Conservation (phyloP, 2,797 vertebrate genomes). For the Siniperca scherzeri region DNA sequence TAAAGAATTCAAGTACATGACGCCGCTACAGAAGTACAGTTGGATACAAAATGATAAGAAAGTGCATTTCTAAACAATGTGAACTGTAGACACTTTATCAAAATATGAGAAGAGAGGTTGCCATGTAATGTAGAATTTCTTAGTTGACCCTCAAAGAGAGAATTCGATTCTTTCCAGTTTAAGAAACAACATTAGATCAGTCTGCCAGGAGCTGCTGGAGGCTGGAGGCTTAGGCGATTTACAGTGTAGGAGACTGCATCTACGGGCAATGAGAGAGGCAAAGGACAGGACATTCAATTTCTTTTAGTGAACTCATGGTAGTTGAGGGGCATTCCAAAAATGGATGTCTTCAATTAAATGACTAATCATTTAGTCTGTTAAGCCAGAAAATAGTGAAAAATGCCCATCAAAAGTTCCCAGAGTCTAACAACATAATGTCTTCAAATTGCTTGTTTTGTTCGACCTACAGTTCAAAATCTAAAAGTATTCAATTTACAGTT, state of each 20-base stretch:
- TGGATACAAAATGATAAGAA: too few species aligned
- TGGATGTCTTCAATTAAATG: background rate
- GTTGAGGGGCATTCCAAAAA: background rate
- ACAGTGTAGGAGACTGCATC: conserved; percentile 1
- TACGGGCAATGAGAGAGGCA: background rate
- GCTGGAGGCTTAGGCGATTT: too few species aligned
- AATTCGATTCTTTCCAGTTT: background rate
- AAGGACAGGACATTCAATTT: background rate
- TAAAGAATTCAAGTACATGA: too few species aligned
- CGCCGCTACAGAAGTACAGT: too few species aligned
- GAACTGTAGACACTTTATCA: too few species aligned
- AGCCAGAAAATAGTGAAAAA: background rate
- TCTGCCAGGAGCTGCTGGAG: background rate
- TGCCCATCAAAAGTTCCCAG: background rate
- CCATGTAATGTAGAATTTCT: background rate
- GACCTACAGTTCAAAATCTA: background rate
- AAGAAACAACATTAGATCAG: background rate
- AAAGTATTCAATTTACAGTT: background rate
- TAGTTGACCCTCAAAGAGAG: background rate
- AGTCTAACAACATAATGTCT: background rate
- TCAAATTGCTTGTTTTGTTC: background rate
- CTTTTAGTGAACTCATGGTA: background rate
- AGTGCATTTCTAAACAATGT: too few species aligned
- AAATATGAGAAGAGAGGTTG: background rate
- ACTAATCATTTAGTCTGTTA: background rate